Percentiles rank a stretch among this genome's conserved stretches.
Conservation (phyloP, 1,140 invertebrate genomes). For the Tetramorium alpestre region DNA sequence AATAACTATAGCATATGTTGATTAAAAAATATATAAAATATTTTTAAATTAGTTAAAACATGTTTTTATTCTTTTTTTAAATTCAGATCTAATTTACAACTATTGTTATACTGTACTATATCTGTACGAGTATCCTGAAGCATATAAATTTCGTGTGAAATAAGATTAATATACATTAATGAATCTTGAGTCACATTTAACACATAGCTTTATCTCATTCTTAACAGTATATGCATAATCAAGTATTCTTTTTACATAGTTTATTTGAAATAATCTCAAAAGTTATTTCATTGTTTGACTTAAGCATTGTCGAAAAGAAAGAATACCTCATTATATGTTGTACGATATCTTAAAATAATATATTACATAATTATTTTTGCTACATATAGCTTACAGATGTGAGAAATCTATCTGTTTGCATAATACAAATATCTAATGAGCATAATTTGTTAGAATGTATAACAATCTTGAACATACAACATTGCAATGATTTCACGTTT, state of each 20-base stretch:
- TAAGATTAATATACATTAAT: constrained; percentile 13
- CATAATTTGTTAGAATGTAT: constrained; percentile 38
- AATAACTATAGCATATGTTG: constrained; percentile 3
- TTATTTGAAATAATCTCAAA: constrained; percentile 7
- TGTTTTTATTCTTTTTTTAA: neutral
- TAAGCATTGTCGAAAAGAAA: constrained; percentile 3
- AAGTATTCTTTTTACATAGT: constrained; percentile 28
- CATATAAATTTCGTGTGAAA: neutral
- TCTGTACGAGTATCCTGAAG: neutral
- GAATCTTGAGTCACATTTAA: constrained; percentile 10
- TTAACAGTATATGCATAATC: constrained; percentile 9
- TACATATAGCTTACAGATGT: constrained; percentile 24
- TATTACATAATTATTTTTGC: constrained; percentile 41
- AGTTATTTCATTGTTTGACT: constrained; percentile 23
- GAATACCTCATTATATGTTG: constrained; percentile 24
- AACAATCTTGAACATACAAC: constrained; percentile 25
- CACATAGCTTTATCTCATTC: neutral
- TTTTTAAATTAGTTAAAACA: neutral
- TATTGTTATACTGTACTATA: neutral
- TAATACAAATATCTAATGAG: constrained; percentile 46
- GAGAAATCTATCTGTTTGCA: constrained; percentile 19
- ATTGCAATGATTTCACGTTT: constrained; percentile 16
- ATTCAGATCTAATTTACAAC: constrained; percentile 10
- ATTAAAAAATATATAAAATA: constrained; percentile 25
- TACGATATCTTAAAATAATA: constrained; percentile 6